phyloP scores from a whole-genome alignment of 1,140 invertebrate genomes.

The Anthonomus grandis region DNA sequence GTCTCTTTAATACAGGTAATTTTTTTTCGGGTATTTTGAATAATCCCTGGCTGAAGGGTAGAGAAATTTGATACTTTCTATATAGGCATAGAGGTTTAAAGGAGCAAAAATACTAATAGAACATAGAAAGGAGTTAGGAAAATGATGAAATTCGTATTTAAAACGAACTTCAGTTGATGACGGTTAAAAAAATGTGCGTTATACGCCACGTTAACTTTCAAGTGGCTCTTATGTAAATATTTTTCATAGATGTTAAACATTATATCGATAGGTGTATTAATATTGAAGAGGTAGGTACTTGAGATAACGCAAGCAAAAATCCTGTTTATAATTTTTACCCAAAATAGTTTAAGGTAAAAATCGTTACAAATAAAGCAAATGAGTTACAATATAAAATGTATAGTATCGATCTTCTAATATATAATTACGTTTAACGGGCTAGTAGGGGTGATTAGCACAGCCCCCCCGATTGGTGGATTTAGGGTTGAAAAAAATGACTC shows the following conservation, averaged over 20 bases:
- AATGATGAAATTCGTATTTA: too few relatives aligned
- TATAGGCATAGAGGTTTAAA: too few relatives aligned
- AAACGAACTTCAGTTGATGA: too few relatives aligned
- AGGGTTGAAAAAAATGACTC: slow-evolving; percentile 51
- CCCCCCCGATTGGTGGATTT: slow-evolving; percentile 47
- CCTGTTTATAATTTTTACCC: too few relatives aligned
- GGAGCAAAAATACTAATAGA: too few relatives aligned
- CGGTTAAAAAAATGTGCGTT: neutral
- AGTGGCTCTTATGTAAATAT: slow-evolving; percentile 15
- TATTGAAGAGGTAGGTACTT: too few relatives aligned
- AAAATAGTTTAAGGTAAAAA: slow-evolving; percentile 4
- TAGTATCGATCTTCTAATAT: slow-evolving; percentile 50
- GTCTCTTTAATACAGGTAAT: slow-evolving; percentile 10
- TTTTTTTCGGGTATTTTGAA: too few relatives aligned
- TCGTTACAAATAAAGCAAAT: slow-evolving; percentile 16
- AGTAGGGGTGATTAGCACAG: slow-evolving; percentile 47
- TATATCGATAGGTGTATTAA: too few relatives aligned
- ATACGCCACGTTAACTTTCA: slow-evolving; percentile 10
- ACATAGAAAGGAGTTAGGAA: too few relatives aligned
- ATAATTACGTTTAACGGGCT: slow-evolving; percentile 46
- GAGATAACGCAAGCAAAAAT: too few relatives aligned
- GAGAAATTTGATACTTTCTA: too few relatives aligned
- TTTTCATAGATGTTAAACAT: neutral
- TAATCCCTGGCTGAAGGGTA: too few relatives aligned
- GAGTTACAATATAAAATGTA: slow-evolving; percentile 32